Percentiles rank a stretch among this genome's conserved stretches.
Evolutionary conservation across 1,140 invertebrate species (phyloP).

Genomic region (Lucilia cuprina): DNA sequence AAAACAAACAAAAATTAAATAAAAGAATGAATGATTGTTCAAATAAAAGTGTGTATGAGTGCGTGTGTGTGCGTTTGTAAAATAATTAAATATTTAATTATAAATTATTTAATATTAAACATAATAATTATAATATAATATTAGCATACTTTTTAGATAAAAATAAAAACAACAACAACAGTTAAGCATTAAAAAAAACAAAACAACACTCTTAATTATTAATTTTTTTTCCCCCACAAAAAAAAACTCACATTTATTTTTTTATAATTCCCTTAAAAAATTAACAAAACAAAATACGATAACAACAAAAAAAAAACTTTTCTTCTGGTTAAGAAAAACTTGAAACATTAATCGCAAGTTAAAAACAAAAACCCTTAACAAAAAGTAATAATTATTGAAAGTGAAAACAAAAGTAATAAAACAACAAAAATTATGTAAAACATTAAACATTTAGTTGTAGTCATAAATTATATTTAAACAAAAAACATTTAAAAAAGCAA

Average conservation of each 20-base stretch:
- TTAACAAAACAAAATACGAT: not conserved
- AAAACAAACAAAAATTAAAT: conserved; percentile 28
- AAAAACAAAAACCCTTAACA: not conserved
- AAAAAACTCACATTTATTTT: not conserved
- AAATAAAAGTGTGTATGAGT: conserved; percentile 2
- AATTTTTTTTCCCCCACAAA: not conserved
- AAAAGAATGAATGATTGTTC: conserved; percentile 20
- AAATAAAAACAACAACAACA: conserved; percentile 17
- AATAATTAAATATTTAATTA: conserved; percentile 17
- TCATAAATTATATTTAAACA: conserved; percentile 35
- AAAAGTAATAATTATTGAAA: too few relatives aligned
- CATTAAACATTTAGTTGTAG: conserved; percentile 26
- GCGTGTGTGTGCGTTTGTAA: conserved; percentile 1
- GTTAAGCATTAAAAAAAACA: not conserved
- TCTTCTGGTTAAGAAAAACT: not conserved
- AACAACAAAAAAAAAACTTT: not conserved
- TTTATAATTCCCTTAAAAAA: not conserved
- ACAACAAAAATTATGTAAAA: not conserved
- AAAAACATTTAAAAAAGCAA: conserved; percentile 28
- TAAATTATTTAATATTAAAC: conserved; percentile 3
- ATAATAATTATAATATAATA: conserved; percentile 23
- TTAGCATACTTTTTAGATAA: conserved; percentile 29
- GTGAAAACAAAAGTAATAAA: not conserved
- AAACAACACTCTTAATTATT: not conserved
- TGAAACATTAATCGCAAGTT: not conserved